These are phyloP conservation scores for Drosophila funebris DNA, from an alignment of 1,140 invertebrate species.

Conservation along the genomic window DNA sequence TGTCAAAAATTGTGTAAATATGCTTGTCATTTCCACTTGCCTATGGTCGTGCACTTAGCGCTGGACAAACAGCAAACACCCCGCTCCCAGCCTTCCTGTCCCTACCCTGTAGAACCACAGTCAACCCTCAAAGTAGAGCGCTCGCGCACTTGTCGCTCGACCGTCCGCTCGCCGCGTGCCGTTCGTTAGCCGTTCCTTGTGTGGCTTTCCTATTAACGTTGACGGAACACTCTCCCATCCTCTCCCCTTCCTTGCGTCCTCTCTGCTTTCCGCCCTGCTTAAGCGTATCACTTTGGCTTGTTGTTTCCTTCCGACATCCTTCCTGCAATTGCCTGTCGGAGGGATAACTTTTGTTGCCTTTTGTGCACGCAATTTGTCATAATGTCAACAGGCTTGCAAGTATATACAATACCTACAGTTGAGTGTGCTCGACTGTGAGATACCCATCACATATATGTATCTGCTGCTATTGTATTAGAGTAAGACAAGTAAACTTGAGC, in stretches of 20 bases:
- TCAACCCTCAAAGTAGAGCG: slow-evolving; percentile 22
- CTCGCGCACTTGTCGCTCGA: slow-evolving; percentile 69
- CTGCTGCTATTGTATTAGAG: no score
- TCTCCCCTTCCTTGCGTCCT: no score
- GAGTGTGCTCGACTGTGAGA: not conserved
- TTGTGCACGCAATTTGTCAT: slow-evolving; percentile 75
- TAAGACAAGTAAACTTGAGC: no score
- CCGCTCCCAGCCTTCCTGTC: not conserved
- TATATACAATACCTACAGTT: not conserved
- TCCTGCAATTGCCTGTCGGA: slow-evolving; percentile 5
- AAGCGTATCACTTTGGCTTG: slow-evolving; percentile 75
- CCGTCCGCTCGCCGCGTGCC: slow-evolving; percentile 62
- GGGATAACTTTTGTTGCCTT: slow-evolving; percentile 52
- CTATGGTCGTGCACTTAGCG: slow-evolving; percentile 68
- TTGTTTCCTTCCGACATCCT: slow-evolving; percentile 59
- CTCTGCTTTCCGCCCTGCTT: slow-evolving; percentile 18
- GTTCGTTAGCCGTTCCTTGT: slow-evolving; percentile 77
- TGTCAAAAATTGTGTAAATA: slow-evolving; percentile 84
- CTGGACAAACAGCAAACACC: slow-evolving; percentile 58
- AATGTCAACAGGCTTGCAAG: slow-evolving; percentile 71
- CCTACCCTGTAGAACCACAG: not conserved
- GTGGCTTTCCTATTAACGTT: slow-evolving; percentile 73
- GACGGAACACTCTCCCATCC: not conserved
- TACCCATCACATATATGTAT: not conserved
- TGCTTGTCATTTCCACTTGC: slow-evolving; percentile 83